Evolutionary conservation across 2,797 vertebrate species (phyloP), one percentile per base, ranked within the genome.

Genomic region (Mormyrops attenuatus): DNA sequence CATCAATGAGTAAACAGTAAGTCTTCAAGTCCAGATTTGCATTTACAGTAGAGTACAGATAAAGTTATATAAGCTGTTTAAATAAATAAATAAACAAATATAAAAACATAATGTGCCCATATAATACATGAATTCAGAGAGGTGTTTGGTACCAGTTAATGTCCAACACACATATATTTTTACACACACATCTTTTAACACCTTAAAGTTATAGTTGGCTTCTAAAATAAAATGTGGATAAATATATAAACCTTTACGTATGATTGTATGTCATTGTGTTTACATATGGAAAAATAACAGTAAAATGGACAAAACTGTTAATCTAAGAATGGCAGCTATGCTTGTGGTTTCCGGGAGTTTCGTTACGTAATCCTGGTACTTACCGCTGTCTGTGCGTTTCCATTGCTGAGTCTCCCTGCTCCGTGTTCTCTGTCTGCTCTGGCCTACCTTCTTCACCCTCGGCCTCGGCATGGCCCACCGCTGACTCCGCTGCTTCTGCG

Each of bases 401-500:
- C 3, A 17, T 55, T 63, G 47, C 57, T 47, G 34, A 2, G 47
- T 34, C 89, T 57, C 89, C 86, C 66, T 89, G 89, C 60, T 89
- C 9, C 82, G 1, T 55, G 34, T 11, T 52, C 77, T 91, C 89
- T 4, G 84, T 88, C 89, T 88, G 89, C 57, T 91, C 89, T 13
- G 85, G 26, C 73, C 47, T 73, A 0, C 89, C 90, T 88, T 89
- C 41, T 3, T 89, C 82, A 5, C 3, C 89, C 3, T 88, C 90
- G n/a, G 2, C 73, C 22, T 91, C 91, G 8, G 4, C 17, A 2
- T 88, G 63, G 3, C 13, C 11, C 53, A 20, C 60, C 4, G 9
- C 15, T 15, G 41, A 17, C 66, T 34, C 34, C 3, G 47, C 15
- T 53, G 50, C 84, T 88, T 92, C 91, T 60, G 89, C 1, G 60